phyloP scores from a whole-genome alignment of 2,888 invertebrate species.

The Cenopis cana region DNA sequence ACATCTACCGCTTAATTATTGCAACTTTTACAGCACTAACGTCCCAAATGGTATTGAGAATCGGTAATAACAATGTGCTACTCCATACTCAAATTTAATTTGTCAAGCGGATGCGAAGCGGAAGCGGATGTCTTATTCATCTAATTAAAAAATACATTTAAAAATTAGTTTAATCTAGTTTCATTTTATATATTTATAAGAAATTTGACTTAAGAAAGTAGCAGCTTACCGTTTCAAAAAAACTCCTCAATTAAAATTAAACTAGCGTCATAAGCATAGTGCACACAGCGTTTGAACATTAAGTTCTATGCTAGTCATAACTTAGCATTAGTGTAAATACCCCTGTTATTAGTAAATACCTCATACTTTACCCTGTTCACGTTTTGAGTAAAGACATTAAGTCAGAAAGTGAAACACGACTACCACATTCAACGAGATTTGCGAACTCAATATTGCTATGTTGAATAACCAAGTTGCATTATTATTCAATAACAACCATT shows the following conservation, averaged over 20 bases:
- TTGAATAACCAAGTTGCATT: constrained; percentile 19
- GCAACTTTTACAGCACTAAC: too few species aligned
- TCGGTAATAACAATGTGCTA: too few species aligned
- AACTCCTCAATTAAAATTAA: neutral
- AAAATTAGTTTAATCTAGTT: neutral
- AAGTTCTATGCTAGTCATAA: constrained; percentile 21
- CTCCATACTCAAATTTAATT: too few species aligned
- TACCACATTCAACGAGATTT: constrained; percentile 18
- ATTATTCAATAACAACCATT: constrained; percentile 35
- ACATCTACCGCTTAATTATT: too few species aligned
- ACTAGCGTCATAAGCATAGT: neutral
- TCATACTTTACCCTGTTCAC: constrained; percentile 10
- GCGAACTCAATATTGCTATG: constrained; percentile 11
- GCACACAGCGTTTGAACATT: constrained; percentile 11
- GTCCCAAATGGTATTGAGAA: too few species aligned
- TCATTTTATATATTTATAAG: neutral
- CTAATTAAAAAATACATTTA: too few species aligned
- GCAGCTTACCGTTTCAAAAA: too few species aligned
- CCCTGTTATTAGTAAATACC: constrained; percentile 13
- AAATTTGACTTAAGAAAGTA: too few species aligned
- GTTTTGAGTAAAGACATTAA: constrained; percentile 33
- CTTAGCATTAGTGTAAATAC: constrained; percentile 22
- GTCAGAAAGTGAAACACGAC: constrained; percentile 25
- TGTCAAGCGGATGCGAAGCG: too few species aligned
- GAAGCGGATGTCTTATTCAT: too few species aligned